Evolutionary conservation across 2,888 invertebrate genomes (phyloP).

Genomic region (Marasmarcha lunaedactyla): DNA sequence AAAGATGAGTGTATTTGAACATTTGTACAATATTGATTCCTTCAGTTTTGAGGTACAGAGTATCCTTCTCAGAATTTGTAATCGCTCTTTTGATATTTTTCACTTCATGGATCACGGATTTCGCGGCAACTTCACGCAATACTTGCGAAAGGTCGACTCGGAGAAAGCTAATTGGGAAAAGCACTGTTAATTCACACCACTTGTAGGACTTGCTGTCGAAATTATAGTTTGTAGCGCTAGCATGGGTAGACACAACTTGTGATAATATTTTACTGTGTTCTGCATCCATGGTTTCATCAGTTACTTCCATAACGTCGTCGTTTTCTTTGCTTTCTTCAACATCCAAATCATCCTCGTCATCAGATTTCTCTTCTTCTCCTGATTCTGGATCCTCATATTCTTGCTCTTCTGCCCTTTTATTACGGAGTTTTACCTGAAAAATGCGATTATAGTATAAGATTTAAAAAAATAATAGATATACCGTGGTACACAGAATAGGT

Average conservation of each 20-base stretch:
- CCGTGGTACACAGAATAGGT: no score
- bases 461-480: neutral
- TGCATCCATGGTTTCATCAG: slow-evolving; percentile 25
- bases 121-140: slow-evolving; percentile 76
- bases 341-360: slow-evolving; percentile 42
- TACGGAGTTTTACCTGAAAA: slow-evolving; percentile 62
- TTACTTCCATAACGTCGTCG: slow-evolving; percentile 29
- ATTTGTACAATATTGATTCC: slow-evolving; percentile 94
- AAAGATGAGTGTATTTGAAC: slow-evolving; percentile 81
- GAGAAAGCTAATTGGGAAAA: slow-evolving; percentile 65
- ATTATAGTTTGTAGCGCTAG: slow-evolving; percentile 72
- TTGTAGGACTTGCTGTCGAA: slow-evolving; percentile 81
- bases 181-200: slow-evolving; percentile 89
- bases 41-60: slow-evolving; percentile 87
- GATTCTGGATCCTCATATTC: slow-evolving; percentile 77
- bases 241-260: slow-evolving; percentile 45
- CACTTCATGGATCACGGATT: slow-evolving; percentile 83
- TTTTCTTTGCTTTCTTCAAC: slow-evolving; percentile 31
- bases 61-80: slow-evolving; percentile 75
- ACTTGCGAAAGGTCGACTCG: slow-evolving; percentile 81
- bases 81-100: slow-evolving; percentile 87
- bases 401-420: slow-evolving; percentile 70
- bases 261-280: slow-evolving; percentile 39
- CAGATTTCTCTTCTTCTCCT: slow-evolving; percentile 66
- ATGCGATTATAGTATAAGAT: slow-evolving; percentile 1